A percentile compares a stretch with the other conserved stretches of the same genome.
These are phyloP conservation scores for Empidonax alnorum DNA, from an alignment of 2,113 vertebrate genomes.

Conservation along the genomic window DNA sequence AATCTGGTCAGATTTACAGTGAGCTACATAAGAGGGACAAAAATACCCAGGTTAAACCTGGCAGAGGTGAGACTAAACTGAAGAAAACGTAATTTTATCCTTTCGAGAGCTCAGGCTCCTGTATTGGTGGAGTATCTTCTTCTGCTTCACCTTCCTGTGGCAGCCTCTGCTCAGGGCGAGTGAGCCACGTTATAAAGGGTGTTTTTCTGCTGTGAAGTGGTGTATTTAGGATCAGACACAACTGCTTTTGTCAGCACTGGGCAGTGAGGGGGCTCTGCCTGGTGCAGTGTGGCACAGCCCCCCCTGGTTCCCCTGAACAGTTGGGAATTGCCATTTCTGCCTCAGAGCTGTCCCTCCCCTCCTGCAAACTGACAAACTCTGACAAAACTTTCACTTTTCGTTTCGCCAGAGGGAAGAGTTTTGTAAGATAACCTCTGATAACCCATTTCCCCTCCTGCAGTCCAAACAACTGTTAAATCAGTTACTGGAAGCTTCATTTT, in stretches of 20 bases:
- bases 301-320: background rate
- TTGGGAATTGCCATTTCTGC: fast-evolving
- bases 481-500: background rate
- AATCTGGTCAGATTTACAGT: background rate
- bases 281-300: fast-evolving
- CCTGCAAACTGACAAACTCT: background rate
- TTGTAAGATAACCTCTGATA: background rate
- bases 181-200: background rate
- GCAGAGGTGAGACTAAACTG: background rate
- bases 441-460: background rate
- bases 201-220: background rate
- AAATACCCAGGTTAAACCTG: background rate
- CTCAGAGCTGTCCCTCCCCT: background rate
- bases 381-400: too few relatives aligned
- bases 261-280: background rate
- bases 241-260: background rate
- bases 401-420: background rate
- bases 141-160: background rate
- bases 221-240: background rate
- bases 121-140: background rate
- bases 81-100: background rate
- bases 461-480: background rate
- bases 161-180: background rate
- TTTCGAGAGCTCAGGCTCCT: background rate
- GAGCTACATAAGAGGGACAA: background rate